These are phyloP conservation scores for Hydrochoerus hydrochaeris DNA, from an alignment of 2,113 vertebrate species.

Conservation along the genomic window DNA sequence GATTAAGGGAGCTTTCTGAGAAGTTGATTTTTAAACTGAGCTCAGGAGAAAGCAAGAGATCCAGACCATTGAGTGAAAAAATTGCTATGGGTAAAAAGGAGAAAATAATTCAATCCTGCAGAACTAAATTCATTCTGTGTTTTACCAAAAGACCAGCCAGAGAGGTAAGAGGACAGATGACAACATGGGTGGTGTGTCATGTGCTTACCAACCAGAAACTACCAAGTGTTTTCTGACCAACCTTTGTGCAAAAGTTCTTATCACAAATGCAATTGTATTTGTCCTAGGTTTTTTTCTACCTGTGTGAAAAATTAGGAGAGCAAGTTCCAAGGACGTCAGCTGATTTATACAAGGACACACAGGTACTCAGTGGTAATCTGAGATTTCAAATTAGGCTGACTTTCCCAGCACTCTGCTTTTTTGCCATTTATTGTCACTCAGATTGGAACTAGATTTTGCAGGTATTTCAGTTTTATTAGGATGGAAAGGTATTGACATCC, in stretches of 20 bases:
- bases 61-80: not conserved
- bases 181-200: not conserved
- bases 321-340: not conserved
- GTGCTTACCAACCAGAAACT: not conserved
- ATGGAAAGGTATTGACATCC: not conserved
- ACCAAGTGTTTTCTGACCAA: not conserved
- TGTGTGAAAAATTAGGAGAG: not conserved
- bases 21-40: not conserved
- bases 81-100: not conserved
- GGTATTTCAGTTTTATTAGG: slow-evolving; percentile 32
- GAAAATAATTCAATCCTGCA: not conserved
- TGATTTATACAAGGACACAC: not conserved
- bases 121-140: not conserved
- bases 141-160: not conserved
- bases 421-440: not conserved
- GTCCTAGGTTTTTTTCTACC: not conserved
- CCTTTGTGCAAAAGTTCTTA: not conserved
- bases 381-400: not conserved
- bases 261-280: not conserved
- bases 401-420: not conserved
- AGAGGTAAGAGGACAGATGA: not conserved
- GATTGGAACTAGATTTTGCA: not conserved
- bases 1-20: not conserved
- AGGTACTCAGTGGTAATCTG: not conserved
- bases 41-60: not conserved